phyloP scores from a whole-genome alignment of 1,140 invertebrate species.

The Habropoda laboriosa region DNA sequence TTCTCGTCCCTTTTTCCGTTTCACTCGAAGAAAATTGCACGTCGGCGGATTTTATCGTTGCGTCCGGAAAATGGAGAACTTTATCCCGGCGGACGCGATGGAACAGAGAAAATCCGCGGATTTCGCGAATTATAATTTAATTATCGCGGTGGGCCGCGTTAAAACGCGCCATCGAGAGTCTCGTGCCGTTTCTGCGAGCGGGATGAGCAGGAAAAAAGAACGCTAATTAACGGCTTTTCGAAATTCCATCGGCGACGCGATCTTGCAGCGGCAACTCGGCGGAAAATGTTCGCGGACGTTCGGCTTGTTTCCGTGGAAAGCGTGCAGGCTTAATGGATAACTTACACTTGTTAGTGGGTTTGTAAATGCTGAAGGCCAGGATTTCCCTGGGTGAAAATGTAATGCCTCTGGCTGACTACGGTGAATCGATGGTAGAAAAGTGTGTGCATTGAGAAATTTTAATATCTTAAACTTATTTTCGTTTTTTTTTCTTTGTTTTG shows the following conservation, averaged over 20 bases:
- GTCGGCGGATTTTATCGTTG: conserved; percentile 25
- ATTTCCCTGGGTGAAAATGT: background rate
- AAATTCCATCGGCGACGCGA: conserved; percentile 28
- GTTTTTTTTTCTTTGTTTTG: too few species aligned
- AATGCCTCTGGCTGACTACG: background rate
- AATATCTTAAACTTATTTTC: too few species aligned
- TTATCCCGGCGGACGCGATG: background rate
- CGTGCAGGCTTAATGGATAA: background rate
- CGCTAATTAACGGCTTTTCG: conserved; percentile 38
- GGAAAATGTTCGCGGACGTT: conserved; percentile 11
- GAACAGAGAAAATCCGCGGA: conserved; percentile 19
- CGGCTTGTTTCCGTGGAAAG: background rate
- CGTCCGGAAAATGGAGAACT: conserved; percentile 12
- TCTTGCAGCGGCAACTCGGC: background rate
- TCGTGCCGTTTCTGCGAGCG: conserved; percentile 1
- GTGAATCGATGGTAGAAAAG: too few species aligned
- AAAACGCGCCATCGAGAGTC: background rate
- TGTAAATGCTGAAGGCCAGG: background rate
- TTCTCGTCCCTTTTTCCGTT: too few species aligned
- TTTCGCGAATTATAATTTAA: conserved; percentile 42
- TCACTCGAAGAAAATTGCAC: background rate
- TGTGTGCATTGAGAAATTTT: too few species aligned
- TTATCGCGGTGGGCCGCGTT: conserved; percentile 14
- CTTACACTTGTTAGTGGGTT: background rate
- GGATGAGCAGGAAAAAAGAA: background rate